Evolutionary conservation across 2,888 invertebrate species (phyloP), one percentile per base, ranked within the genome.

Genomic region (Dryobota labecula): DNA sequence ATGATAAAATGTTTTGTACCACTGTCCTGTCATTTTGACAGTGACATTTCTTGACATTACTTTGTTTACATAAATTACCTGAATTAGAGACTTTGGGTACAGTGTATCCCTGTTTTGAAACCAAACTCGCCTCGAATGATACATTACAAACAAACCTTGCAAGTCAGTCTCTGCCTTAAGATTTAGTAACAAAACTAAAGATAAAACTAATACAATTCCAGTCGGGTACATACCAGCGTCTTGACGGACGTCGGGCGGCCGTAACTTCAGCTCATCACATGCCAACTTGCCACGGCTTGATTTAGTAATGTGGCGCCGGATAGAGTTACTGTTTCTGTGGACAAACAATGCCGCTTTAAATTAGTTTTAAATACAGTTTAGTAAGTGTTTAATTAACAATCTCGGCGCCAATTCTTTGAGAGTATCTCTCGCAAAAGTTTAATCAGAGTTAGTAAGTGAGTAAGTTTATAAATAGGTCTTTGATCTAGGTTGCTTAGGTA

Each of bases 261-360:
- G 56, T 4, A 81, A 79, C 57, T 82, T 77, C 24, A 77, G 38
- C 54, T 54, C 65, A 66, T 78, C 78, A 76, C 85, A 85, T 56
- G 75, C 70, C 76, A 86, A 73, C 80, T 65, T 86, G 73, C 36
- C 76, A 13, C 73, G 75, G 43, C 67, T 75, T 72, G 69, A 72
- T 79, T 75, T 79, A 75, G 63, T 76, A 54, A 63, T 57, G 65
- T 74, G 63, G 27, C 71, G 43, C 67, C 58, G 67, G 36, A 76
- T 70, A 24, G 70, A 67, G 58, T 64, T 49, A 57, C 57, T 74
- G 45, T 66, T 30, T 60, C 85, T 85, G 83, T 33, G 62, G 63
- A 84, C 74, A 84, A 78, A 71, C 60, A 51, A 56, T 54, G 9
- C 54, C 13, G 27, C 20, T 41, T 56, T 57, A 61, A 63, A 61